Conservation (phyloP, 2,797 vertebrate genomes). For the Anabas testudineus region DNA sequence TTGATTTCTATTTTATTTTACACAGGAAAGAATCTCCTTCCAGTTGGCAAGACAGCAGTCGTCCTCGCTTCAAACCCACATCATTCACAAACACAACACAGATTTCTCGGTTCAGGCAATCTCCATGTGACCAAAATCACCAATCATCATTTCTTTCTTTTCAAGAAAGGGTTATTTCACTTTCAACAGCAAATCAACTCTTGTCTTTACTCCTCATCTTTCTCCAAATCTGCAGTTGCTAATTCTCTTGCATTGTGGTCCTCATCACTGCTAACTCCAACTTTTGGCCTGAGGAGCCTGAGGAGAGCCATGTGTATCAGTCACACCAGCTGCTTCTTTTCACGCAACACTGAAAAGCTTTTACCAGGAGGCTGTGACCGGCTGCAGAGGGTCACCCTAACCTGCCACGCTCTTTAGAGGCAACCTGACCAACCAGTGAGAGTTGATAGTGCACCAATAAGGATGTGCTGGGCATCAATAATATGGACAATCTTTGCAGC, state of each 20-base stretch:
- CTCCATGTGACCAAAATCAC: too few species aligned
- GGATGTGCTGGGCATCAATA: constrained; percentile 3
- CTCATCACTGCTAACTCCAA: background rate
- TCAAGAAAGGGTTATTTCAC: too few species aligned
- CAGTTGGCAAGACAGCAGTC: too few species aligned
- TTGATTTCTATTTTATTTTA: too few species aligned
- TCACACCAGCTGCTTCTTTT: constrained; percentile 48
- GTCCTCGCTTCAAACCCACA: too few species aligned
- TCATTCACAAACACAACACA: too few species aligned
- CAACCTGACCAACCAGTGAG: background rate
- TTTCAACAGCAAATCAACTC: background rate
- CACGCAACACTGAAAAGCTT: constrained; percentile 44
- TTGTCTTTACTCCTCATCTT: background rate
- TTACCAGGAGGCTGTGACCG: constrained; percentile 27
- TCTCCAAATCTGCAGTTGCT: background rate
- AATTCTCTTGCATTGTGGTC: constrained; percentile 2
- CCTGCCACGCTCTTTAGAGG: constrained; percentile 1
- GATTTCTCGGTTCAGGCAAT: too few species aligned
- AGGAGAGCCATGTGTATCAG: constrained; percentile 20
- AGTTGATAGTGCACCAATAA: background rate
- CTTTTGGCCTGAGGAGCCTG: constrained; percentile 1
- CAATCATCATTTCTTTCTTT: too few species aligned
- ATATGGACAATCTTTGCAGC: background rate
- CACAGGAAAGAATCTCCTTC: too few species aligned
- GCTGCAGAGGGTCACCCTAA: constrained; percentile 28